Base-by-base conservation (phyloP, 2,888 invertebrate genomes). In the Elaeidobius kamerunicus region DNA sequence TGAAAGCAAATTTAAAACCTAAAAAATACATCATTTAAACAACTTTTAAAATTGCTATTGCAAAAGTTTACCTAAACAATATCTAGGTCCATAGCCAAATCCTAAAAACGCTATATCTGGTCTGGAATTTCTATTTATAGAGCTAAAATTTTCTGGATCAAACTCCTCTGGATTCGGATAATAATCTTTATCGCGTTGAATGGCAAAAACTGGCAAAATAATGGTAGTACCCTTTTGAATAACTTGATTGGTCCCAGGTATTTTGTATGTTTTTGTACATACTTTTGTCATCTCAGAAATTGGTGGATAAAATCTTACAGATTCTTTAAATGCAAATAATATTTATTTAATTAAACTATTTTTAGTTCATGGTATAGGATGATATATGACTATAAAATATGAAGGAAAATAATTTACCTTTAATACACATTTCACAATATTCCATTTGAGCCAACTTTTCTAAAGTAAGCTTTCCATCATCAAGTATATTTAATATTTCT, bases 291-390 rank as follows among this genome's bases (percentile, higher is more conserved):
- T 14, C 2, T 61, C 40, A 5, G 62, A 52, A 2, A 65, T 60
- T 2, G 71, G 68, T 7, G 74, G 69, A 51, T 69, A 68, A 34
- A 67, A 61, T 16, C 75, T 61, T 16, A 73, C 59, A 0, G 72
- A 68, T 63, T 75, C 74, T 69, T 61, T 20, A 51, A 62, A 23
- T n/a, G n/a, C n/a, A n/a, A n/a, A n/a, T n/a, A n/a, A n/a, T n/a
- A n/a, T n/a, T n/a, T n/a, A n/a, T n/a, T n/a, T n/a, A n/a, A n/a
- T n/a, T n/a, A n/a, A n/a, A n/a, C n/a, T n/a, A n/a, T n/a, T n/a
- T n/a, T n/a, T n/a, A n/a, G n/a, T n/a, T n/a, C n/a, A n/a, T n/a
- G n/a, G n/a, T n/a, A n/a, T n/a, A n/a, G n/a, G n/a, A n/a, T n/a
- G n/a, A n/a, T n/a, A n/a, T n/a, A n/a, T n/a, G n/a, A n/a, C n/a